A percentile compares a stretch with the other conserved stretches of the same genome.
phyloP scores from a whole-genome alignment of 2,888 invertebrate genomes.

The Arge pagana region DNA sequence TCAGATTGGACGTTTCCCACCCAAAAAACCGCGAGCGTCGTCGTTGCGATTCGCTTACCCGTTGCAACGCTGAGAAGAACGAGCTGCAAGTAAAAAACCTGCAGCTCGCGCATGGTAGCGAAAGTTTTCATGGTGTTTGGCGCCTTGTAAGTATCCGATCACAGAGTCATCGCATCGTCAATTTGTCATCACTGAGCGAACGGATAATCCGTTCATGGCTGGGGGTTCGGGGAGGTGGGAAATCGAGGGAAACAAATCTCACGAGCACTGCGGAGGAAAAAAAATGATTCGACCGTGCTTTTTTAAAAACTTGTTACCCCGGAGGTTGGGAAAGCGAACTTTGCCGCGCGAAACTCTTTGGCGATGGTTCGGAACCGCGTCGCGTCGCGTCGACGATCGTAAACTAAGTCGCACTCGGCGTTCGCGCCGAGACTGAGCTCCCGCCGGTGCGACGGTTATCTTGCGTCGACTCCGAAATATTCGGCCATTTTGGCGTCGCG shows the following conservation, averaged over 20 bases:
- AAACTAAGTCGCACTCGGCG: conserved; percentile 40
- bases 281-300: conserved; percentile 1
- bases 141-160: conserved; percentile 14
- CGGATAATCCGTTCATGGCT: too few relatives aligned
- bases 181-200: too few relatives aligned
- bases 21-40: too few relatives aligned
- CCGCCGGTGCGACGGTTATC: conserved; percentile 54
- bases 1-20: too few relatives aligned
- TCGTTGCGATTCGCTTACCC: conserved; percentile 49
- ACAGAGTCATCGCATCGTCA: conserved; percentile 16
- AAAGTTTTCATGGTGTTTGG: conserved; percentile 42
- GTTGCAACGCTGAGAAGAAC: conserved; percentile 44
- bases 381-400: conserved; percentile 35
- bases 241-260: too few relatives aligned
- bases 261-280: neutral
- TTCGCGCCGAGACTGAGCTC: conserved; percentile 57
- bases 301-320: too few relatives aligned
- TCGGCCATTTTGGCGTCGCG: conserved; percentile 44
- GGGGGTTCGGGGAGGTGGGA: neutral
- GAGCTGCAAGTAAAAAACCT: conserved; percentile 41
- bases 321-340: too few relatives aligned
- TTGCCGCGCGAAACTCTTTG: too few relatives aligned
- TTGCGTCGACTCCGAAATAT: conserved; percentile 55
- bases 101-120: conserved; percentile 42
- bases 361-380: conserved; percentile 11